Base-by-base conservation (phyloP, 2,888 invertebrate genomes). In the Noctua fimbriata region DNA sequence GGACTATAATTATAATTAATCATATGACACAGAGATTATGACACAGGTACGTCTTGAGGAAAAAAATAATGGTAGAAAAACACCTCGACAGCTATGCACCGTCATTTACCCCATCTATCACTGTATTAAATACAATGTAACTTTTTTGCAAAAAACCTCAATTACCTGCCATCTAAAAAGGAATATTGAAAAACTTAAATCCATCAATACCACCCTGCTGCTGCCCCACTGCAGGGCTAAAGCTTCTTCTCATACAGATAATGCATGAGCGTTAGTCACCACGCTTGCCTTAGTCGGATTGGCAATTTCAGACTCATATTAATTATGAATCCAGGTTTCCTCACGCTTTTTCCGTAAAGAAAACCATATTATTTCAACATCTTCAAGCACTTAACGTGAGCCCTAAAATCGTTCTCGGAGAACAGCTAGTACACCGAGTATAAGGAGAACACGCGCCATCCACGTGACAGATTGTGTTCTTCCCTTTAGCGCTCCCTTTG, bases 401-500 rank as follows among this genome's bases (percentile, higher is more conserved):
- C 49, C 49, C 24, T 18, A 47, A 73, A 66, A 55, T 69, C 18
- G 69, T 41, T 72, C 66, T 79, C 24, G 3, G 1, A 74, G 63
- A 49, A 55, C 28, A 52, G 5, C 24, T 6, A 24, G 9, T 65
- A 67, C 76, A 76, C 12, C 18, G 55, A 21, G 60, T 70, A 41
- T 36, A 63, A 28, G 36, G n/a, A 41, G 7, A 44, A 65, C 85
- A 85, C 85, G 85, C 66, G 85, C 49, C 85, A 63, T 14, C 66
- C 85, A 84, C 85, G 88, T 87, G 88, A 69, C 85, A 32, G n/a
- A 49, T 60, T 84, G 77, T 87, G 77, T 67, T 70, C 73, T 36
- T 76, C 73, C 58, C 79, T 79, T 73, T 65, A 80, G 77, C 55
- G 65, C 24, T 74, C 76, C 72, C 69, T 74, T 52, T 21, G 70